Evolutionary conservation across 92 coral and sea anemone genomes (phyloP).

Genomic region (Parazoanthus darwini): DNA sequence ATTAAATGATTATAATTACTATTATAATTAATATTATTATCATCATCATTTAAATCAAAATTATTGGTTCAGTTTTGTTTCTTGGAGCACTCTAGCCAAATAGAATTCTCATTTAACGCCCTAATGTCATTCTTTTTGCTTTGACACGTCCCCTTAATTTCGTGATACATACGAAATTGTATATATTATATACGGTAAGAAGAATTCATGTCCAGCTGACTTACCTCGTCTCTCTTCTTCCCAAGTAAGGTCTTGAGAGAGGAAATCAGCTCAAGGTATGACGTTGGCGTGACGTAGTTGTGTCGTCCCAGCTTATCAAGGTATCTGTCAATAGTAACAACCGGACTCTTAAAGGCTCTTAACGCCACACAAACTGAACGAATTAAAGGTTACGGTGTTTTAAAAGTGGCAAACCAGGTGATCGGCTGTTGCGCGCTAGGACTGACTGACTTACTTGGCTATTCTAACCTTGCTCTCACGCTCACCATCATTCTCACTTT

Average conservation of each 20-base stretch:
- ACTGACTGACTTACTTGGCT: too few relatives aligned
- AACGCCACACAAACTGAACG: background rate
- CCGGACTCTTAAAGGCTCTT: background rate
- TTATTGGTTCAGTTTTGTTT: background rate
- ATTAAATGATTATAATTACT: too few relatives aligned
- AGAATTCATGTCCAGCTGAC: background rate
- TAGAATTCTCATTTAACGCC: background rate
- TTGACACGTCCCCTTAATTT: too few relatives aligned
- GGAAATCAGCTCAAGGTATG: conserved; percentile 97
- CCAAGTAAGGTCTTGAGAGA: conserved; percentile 91
- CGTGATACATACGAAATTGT: too few relatives aligned
- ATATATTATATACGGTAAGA: too few relatives aligned
- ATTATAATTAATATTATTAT: too few relatives aligned
- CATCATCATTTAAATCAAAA: too few relatives aligned
- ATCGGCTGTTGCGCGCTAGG: too few relatives aligned
- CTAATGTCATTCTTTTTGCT: too few relatives aligned
- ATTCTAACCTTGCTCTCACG: too few relatives aligned
- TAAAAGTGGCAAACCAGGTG: too few relatives aligned
- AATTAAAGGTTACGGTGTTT: background rate
- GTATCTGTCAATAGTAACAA: conserved; percentile 55
- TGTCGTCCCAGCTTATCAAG: conserved; percentile 96
- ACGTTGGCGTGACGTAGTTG: conserved; percentile 98
- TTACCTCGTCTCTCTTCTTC: conserved; percentile 94
- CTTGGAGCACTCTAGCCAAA: background rate
- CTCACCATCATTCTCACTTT: too few relatives aligned